phyloP scores from a whole-genome alignment of 2,797 vertebrate species.

The Artibeus jamaicensis region DNA sequence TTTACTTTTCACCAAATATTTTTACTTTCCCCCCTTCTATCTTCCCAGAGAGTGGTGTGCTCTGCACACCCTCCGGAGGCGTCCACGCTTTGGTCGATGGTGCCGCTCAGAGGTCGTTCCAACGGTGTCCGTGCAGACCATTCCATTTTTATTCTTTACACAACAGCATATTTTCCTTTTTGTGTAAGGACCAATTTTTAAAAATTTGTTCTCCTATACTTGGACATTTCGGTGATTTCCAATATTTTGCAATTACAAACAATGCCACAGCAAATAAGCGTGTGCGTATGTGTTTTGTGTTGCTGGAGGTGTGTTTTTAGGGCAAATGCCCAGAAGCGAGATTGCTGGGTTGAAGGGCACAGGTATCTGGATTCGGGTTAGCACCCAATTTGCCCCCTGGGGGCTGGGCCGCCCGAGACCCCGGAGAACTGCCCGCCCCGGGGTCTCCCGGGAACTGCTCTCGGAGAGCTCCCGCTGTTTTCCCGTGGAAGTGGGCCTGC shows the following conservation, averaged over 20 bases:
- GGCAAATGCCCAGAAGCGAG: neutral
- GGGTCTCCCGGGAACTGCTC: neutral
- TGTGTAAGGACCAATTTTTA: neutral
- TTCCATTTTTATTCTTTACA: neutral
- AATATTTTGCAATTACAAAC: neutral
- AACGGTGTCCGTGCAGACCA: rapidly evolving
- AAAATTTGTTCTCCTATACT: neutral
- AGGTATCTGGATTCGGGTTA: neutral
- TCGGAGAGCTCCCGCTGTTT: neutral
- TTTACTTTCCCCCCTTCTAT: no score
- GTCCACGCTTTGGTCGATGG: rapidly evolving
- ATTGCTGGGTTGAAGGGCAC: neutral
- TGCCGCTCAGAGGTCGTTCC: neutral
- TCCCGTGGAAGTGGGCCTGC: neutral
- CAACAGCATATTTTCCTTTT: neutral
- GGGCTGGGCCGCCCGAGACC: neutral
- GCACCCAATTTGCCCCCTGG: neutral
- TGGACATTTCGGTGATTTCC: neutral
- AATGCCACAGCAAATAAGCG: neutral
- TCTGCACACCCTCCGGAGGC: no score
- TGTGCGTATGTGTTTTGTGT: rapidly evolving
- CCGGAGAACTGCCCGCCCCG: neutral
- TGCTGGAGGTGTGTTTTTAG: neutral
- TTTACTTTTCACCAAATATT: no score
- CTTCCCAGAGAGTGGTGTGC: no score